phyloP scores from a whole-genome alignment of 2,797 vertebrate species.

The Pelodytes ibericus region DNA sequence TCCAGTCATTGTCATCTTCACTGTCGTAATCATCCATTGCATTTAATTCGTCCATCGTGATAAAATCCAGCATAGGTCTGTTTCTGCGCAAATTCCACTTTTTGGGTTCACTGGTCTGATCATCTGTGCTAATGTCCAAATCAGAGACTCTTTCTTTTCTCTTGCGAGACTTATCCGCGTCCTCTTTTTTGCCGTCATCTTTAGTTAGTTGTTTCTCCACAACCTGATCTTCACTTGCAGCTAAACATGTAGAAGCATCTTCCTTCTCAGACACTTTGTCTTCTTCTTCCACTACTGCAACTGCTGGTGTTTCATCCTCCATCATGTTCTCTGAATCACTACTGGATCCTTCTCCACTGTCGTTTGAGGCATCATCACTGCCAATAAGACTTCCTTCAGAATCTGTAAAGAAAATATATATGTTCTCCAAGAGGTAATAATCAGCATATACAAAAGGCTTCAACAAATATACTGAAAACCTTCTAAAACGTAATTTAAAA shows the following conservation, averaged over 20 bases:
- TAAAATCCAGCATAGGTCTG: constrained; percentile 91
- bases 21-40: constrained; percentile 98
- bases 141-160: constrained; percentile 76
- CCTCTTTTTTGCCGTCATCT: constrained; percentile 79
- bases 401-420: constrained; percentile 76
- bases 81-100: constrained; percentile 98
- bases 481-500: not conserved
- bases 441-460: too few species aligned
- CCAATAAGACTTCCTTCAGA: constrained; percentile 93
- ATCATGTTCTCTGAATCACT: constrained; percentile 86
- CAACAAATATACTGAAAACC: not conserved
- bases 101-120: constrained; percentile 84
- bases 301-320: constrained; percentile 72
- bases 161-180: constrained; percentile 75
- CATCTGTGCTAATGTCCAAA: constrained; percentile 70
- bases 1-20: constrained; percentile 98
- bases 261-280: constrained; percentile 71
- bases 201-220: constrained; percentile 83
- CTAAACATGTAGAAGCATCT: constrained; percentile 73
- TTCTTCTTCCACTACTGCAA: constrained; percentile 27
- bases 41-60: constrained; percentile 94
- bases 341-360: constrained; percentile 84
- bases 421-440: not conserved
- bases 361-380: constrained; percentile 87
- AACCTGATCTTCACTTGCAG: constrained; percentile 68